Evolutionary conservation across 2,797 vertebrate species (phyloP).

Genomic region (Enteromius mattozi): DNA sequence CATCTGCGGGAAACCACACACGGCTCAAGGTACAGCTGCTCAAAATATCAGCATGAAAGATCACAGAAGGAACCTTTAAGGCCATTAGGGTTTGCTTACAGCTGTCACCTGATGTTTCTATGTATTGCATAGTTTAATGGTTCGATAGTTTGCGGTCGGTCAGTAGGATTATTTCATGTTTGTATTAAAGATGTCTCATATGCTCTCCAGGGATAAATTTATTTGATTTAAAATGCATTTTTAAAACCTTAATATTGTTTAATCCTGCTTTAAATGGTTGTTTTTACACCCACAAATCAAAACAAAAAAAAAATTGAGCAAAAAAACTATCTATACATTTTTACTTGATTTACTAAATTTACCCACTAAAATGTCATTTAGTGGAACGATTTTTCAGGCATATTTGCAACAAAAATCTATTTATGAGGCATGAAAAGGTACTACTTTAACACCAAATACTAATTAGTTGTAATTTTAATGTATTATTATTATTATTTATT

Average conservation of each 20-base stretch:
- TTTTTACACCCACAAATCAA: no score
- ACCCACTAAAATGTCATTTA: no score
- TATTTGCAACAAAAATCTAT: no score
- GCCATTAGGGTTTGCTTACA: not conserved
- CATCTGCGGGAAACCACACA: constrained; percentile 33
- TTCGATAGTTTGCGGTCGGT: not conserved
- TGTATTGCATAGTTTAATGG: not conserved
- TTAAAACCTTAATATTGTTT: not conserved
- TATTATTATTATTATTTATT: no score
- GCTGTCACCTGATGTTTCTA: not conserved
- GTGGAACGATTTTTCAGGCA: no score
- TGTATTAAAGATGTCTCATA: not conserved
- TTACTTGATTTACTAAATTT: no score
- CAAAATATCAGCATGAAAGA: constrained; percentile 28
- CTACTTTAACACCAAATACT: no score
- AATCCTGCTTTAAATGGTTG: no score
- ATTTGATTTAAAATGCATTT: not conserved
- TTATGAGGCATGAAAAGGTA: no score
- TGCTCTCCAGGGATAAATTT: not conserved
- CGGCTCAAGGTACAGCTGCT: not conserved
- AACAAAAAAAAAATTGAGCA: no score
- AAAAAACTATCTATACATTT: no score
- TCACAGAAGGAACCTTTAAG: not conserved
- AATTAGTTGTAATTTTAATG: no score
- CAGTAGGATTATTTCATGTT: not conserved